Evolutionary conservation across 2,888 invertebrate species (phyloP).

Genomic region (Cryptops parisi): DNA sequence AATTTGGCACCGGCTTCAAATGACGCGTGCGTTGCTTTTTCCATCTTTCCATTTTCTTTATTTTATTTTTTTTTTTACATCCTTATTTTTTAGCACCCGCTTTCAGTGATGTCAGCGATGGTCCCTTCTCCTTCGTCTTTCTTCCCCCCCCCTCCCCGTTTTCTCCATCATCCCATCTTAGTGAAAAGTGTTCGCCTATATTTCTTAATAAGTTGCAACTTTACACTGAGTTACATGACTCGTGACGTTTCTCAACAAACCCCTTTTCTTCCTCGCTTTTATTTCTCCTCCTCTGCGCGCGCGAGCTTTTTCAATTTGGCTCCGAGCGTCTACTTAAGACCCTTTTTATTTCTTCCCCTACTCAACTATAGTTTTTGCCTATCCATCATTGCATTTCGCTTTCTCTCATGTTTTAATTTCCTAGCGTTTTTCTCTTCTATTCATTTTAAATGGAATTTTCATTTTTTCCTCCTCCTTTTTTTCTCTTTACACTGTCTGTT

Average conservation of each 20-base stretch:
- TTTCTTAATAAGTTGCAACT: neutral
- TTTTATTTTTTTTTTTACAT: too few species aligned
- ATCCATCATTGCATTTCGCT: neutral
- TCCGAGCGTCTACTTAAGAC: neutral
- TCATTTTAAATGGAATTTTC: too few species aligned
- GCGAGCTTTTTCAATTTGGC: neutral
- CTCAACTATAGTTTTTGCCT: neutral
- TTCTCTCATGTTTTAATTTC: too few species aligned
- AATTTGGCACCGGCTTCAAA: neutral
- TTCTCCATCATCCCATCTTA: neutral
- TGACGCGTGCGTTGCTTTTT: neutral
- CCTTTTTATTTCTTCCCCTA: neutral
- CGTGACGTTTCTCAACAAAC: neutral
- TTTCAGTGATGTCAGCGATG: too few species aligned
- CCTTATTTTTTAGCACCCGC: too few species aligned
- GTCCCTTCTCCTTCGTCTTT: too few species aligned
- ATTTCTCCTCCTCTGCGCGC: neutral
- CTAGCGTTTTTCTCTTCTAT: too few species aligned
- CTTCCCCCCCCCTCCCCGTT: neutral
- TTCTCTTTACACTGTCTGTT: too few species aligned
- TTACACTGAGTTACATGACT: neutral
- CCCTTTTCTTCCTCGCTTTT: neutral
- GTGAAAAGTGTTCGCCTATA: neutral
- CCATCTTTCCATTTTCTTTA: neutral
- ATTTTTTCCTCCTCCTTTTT: too few species aligned